Base-by-base conservation (phyloP, 2,888 invertebrate genomes). In the Chrysomela aeneicollis region DNA sequence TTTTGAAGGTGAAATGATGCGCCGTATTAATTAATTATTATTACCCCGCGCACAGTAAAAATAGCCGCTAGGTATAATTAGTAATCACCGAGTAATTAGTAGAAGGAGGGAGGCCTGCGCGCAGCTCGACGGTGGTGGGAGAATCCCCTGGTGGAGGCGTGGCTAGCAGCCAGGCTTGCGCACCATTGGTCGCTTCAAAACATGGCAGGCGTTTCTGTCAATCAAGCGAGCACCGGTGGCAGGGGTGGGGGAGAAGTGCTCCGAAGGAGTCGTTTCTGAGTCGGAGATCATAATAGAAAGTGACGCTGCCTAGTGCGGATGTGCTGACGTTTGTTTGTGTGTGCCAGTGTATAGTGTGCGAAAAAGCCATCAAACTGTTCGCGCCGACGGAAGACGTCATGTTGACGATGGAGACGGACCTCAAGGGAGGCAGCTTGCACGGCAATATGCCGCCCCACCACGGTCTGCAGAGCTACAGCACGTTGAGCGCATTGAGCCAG, bases 321-420 rank as follows among this genome's bases (percentile, higher is more conserved):
- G n/a, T n/a, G 75, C 47, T 57, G 15, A 32, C 19, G 53, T 59
- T 42, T 50, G 61, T 61, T 30, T 67, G n/a, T n/a, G n/a, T 22
- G 57, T 50, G 59, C 71, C 73, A 68, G 77, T 77, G 74, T 71
- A 73, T n/a, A n/a, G n/a, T n/a, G 70, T 74, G 75, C 68, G 70
- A 74, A 74, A 80, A 79, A 79, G 70, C 82, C 87, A 86, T 85
- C 92, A 92, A 92, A 86, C 92, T 92, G 92, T 92, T 89, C 90
- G 89, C 90, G 85, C 90, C 89, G 86, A 87, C 90, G 88, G 91
- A 90, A 86, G 92, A 91, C 81, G n/a, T n/a, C n/a, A 94, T 94
- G 94, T 86, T 94, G 86, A 94, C 93, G 85, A 93, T 94, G 93
- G 94, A 94, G 89, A 88, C 92, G 85, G 94, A 94, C 84, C 87